Percentiles rank a stretch among this genome's conserved stretches.
These are phyloP conservation scores for Rhinichthys osculus DNA, from an alignment of 2,797 vertebrate species.

Conservation along the genomic window DNA sequence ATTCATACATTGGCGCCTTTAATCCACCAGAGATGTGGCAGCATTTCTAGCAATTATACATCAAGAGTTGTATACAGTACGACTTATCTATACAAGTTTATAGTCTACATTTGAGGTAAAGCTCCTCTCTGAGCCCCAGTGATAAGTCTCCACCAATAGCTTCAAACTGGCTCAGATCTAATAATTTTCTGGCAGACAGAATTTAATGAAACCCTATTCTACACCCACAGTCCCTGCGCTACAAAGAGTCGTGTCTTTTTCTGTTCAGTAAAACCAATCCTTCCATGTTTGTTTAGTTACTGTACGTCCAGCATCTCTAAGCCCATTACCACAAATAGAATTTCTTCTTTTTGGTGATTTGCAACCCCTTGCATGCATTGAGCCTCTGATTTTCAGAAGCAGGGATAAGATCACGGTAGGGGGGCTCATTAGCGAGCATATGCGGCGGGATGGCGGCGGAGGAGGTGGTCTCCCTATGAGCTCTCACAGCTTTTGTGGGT, in stretches of 20 bases:
- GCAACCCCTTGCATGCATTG: slow-evolving; percentile 13
- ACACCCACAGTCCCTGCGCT: slow-evolving; percentile 9
- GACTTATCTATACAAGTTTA: slow-evolving; percentile 29
- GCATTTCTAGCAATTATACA: background rate
- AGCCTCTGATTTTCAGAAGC: slow-evolving; percentile 12
- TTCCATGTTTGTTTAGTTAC: slow-evolving; percentile 9
- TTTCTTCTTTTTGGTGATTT: slow-evolving; percentile 18
- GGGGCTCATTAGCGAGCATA: slow-evolving; percentile 40
- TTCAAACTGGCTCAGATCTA: slow-evolving; percentile 28
- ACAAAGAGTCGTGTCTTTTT: slow-evolving; percentile 14
- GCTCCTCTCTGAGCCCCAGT: slow-evolving; percentile 13
- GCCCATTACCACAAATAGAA: slow-evolving; percentile 11
- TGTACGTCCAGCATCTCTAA: slow-evolving; percentile 12
- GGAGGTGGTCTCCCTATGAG: slow-evolving; percentile 26
- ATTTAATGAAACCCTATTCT: slow-evolving; percentile 37
- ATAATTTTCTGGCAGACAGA: slow-evolving; percentile 16
- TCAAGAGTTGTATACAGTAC: background rate
- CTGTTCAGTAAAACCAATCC: slow-evolving; percentile 14
- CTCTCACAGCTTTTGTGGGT: slow-evolving; percentile 10
- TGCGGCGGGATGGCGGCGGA: background rate
- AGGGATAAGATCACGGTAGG: slow-evolving; percentile 4
- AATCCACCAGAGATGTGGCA: slow-evolving; percentile 20
- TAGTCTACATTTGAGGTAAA: slow-evolving; percentile 12
- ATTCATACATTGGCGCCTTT: background rate
- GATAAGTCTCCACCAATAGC: slow-evolving; percentile 33